Evolutionary conservation across 2,797 vertebrate genomes (phyloP), one percentile per base, ranked within the genome.

Genomic region (Toxotes lorentzi): DNA sequence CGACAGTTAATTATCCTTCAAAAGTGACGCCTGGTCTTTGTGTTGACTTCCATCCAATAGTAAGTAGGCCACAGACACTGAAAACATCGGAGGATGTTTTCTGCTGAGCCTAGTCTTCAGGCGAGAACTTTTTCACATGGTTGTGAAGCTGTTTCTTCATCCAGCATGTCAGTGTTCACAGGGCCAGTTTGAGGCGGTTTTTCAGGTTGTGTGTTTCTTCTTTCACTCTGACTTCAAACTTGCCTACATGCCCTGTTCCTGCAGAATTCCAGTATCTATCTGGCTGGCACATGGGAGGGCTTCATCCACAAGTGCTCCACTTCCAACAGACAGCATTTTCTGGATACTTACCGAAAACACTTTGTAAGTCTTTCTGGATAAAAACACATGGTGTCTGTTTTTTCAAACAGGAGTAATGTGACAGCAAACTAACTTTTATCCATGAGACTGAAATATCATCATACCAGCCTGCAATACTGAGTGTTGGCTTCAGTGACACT

Each of bases 241-340:
- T 50, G 47, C 12, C 2, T 32, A 7, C 10, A 0, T 30, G 6
- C 1, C 10, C 30, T 34, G 45, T 12, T 30, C 35, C 92, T 90
- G 41, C 88, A 99, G 97, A 94, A 97, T 21, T 76, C 92, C 19
- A 93, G 93, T 64, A 81, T 96, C 59, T 99, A 97, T 85, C 90
- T 99, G 80, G 95, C 80, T 61, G 97, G 97, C 47, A 98, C 97
- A 27, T 95, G 95, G 65, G 95, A 96, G 24, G 97, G 97, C 11
- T 79, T 87, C 71, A 97, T 98, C 91, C 93, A 97, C 88, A 95
- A 95, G 85, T 97, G 96, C 83, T 97, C 96, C 7, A 90, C 94
- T 86, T 96, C 93, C 17, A 92, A 95, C 81, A 94, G 76, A 16
- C 92, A 96, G 50, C 91, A 95, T 43, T 95, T 94, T 63, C 81